Conservation (phyloP, 2,797 vertebrate species). For the Pseudopleuronectes americanus region DNA sequence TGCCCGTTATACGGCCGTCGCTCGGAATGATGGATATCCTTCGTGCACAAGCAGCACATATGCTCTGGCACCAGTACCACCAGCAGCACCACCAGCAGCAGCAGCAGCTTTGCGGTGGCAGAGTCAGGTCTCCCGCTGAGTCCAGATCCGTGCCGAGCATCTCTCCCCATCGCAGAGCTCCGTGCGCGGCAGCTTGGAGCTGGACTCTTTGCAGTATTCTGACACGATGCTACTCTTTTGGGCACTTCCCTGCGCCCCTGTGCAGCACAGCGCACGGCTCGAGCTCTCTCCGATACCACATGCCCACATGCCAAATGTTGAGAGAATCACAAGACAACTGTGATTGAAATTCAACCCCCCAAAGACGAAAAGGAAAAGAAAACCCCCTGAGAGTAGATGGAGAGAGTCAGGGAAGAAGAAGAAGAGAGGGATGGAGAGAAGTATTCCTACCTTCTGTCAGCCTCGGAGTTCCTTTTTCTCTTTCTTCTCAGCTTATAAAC, state of each 20-base stretch:
- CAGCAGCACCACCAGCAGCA: slow-evolving; percentile 12
- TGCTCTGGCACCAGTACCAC: slow-evolving; percentile 7
- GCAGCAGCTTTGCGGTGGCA: slow-evolving; percentile 48
- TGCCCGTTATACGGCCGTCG: slow-evolving; percentile 6
- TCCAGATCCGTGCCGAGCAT: slow-evolving; percentile 42
- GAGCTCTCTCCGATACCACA: slow-evolving; percentile 26
- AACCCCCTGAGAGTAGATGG: slow-evolving; percentile 32
- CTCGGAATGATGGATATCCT: slow-evolving; percentile 30
- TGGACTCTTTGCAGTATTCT: slow-evolving; percentile 49
- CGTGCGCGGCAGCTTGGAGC: slow-evolving; percentile 3
- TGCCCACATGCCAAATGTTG: slow-evolving; percentile 8
- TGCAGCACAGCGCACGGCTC: not conserved
- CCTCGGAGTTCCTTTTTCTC: slow-evolving; percentile 69
- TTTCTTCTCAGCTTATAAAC: slow-evolving; percentile 60
- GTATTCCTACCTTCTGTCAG: slow-evolving; percentile 70
- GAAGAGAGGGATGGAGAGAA: not conserved
- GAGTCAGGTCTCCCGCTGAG: slow-evolving; percentile 59
- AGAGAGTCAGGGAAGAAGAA: not conserved
- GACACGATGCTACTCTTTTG: slow-evolving; percentile 23
- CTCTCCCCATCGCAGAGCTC: slow-evolving; percentile 24
- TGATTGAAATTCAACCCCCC: not conserved
- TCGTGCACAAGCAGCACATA: slow-evolving; percentile 19
- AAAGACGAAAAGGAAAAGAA: no score
- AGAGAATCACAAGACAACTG: slow-evolving; percentile 2
- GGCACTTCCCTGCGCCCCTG: slow-evolving; percentile 25